Conservation (phyloP, 2,797 vertebrate species). For the Pipistrellus pygmaeus region DNA sequence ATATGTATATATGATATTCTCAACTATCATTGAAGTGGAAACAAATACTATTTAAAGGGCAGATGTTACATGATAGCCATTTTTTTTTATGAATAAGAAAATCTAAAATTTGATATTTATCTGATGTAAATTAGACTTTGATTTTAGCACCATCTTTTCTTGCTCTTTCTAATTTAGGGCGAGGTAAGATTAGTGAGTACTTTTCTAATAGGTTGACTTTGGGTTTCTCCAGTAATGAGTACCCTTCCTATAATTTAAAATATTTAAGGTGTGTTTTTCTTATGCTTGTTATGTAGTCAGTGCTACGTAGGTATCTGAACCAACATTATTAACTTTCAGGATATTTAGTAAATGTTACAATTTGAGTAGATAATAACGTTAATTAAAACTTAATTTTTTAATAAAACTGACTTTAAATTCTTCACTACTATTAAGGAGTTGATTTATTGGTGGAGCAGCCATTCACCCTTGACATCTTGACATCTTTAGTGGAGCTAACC, state of each 20-base stretch:
- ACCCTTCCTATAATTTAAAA: background rate
- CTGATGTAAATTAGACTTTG: background rate
- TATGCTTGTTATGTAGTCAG: background rate
- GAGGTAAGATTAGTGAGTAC: background rate
- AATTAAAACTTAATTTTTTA: slow-evolving; percentile 49
- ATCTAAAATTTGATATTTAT: slow-evolving; percentile 10
- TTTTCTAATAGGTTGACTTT: background rate
- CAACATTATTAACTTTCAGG: background rate
- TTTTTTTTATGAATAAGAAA: slow-evolving; percentile 49
- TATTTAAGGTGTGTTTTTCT: background rate
- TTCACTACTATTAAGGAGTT: slow-evolving; percentile 89
- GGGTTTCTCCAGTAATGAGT: background rate
- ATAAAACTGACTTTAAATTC: background rate
- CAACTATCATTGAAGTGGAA: slow-evolving; percentile 5
- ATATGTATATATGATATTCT: background rate
- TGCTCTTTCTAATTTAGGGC: background rate
- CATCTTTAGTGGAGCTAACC: slow-evolving; percentile 97
- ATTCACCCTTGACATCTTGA: slow-evolving; percentile 94
- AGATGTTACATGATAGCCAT: background rate
- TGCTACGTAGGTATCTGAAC: background rate
- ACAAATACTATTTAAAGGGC: background rate
- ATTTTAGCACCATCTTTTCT: background rate
- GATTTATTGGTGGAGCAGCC: slow-evolving; percentile 98
- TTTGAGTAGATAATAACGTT: slow-evolving; percentile 7
- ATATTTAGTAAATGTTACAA: slow-evolving; percentile 24